Evolutionary conservation across 2,888 invertebrate species (phyloP).

Genomic region (Sceliomorpha sp.): DNA sequence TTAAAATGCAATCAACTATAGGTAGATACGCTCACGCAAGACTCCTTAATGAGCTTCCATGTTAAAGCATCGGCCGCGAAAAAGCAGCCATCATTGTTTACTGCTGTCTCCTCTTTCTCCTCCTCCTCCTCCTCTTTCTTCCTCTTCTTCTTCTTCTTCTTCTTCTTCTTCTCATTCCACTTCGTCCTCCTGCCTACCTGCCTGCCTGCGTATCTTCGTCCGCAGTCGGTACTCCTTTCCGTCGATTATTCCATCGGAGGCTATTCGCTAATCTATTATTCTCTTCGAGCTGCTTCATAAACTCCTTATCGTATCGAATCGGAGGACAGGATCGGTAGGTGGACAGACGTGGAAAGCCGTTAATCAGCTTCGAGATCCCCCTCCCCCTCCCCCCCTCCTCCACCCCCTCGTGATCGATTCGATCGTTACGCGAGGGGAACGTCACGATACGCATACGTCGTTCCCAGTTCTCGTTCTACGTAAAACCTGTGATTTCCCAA

Average conservation of each 20-base stretch:
- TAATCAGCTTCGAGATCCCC: slow-evolving; percentile 67
- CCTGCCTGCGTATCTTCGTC: slow-evolving; percentile 22
- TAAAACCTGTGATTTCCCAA: slow-evolving; percentile 8
- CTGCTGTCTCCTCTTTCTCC: slow-evolving; percentile 51
- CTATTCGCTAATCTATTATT: slow-evolving; percentile 74
- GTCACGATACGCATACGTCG: slow-evolving; percentile 27
- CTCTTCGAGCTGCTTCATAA: slow-evolving; percentile 72
- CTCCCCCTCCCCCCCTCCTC: slow-evolving; percentile 12
- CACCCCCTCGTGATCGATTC: slow-evolving; percentile 41
- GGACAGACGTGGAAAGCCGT: slow-evolving; percentile 69
- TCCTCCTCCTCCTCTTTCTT: slow-evolving; percentile 34
- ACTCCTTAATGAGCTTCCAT: slow-evolving; percentile 76
- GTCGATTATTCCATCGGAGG: slow-evolving; percentile 50
- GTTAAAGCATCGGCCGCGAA: slow-evolving; percentile 68
- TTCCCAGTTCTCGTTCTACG: slow-evolving; percentile 18
- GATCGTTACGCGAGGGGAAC: slow-evolving; percentile 25
- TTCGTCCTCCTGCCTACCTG: slow-evolving; percentile 7
- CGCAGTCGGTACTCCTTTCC: slow-evolving; percentile 28
- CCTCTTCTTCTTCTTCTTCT: slow-evolving; percentile 23
- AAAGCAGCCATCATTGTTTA: slow-evolving; percentile 74
- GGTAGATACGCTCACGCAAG: slow-evolving; percentile 72
- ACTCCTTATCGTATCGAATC: slow-evolving; percentile 64
- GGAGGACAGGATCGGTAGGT: slow-evolving; percentile 61
- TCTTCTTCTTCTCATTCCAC: not conserved
- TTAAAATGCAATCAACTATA: slow-evolving; percentile 76